These are phyloP conservation scores for Acleris literana DNA, from an alignment of 2,888 invertebrate genomes.

Conservation along the genomic window DNA sequence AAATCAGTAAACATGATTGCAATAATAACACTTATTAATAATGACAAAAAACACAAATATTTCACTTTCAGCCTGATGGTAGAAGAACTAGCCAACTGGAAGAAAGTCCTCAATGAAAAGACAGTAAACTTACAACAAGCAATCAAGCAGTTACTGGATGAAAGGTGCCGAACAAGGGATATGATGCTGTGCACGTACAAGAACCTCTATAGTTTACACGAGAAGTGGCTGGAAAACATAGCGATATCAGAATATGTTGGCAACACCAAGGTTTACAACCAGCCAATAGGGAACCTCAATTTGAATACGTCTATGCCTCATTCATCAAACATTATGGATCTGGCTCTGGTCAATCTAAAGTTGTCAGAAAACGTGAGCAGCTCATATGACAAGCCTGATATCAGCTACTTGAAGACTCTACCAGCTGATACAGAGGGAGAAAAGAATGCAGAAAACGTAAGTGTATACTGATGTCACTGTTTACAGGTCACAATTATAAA, in stretches of 20 bases:
- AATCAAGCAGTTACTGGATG: conserved; percentile 87
- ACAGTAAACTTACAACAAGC: conserved; percentile 87
- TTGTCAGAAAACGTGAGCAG: conserved; percentile 85
- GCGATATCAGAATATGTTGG: conserved; percentile 72
- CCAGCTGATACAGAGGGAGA: conserved; percentile 81
- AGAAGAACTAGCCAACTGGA: conserved; percentile 95
- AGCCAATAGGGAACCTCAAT: conserved; percentile 79
- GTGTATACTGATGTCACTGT: conserved; percentile 38
- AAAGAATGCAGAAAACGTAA: conserved; percentile 84
- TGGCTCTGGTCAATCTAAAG: conserved; percentile 84
- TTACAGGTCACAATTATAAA: background rate
- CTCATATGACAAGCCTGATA: conserved; percentile 73
- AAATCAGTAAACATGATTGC: too few relatives aligned
- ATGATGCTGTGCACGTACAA: conserved; percentile 85
- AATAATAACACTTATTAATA: too few relatives aligned
- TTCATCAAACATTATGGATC: conserved; percentile 85
- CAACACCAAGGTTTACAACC: conserved; percentile 62
- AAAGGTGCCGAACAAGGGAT: conserved; percentile 86
- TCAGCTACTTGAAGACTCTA: conserved; percentile 66
- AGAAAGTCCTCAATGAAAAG: conserved; percentile 89
- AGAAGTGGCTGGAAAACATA: conserved; percentile 75
- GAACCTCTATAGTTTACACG: conserved; percentile 80
- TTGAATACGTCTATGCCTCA: conserved; percentile 73
- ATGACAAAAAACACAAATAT: too few relatives aligned
- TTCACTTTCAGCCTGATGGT: conserved; percentile 91